Evolutionary conservation across 2,797 vertebrate genomes (phyloP), one percentile per base, ranked within the genome.

Genomic region (Pitangus sulphuratus): DNA sequence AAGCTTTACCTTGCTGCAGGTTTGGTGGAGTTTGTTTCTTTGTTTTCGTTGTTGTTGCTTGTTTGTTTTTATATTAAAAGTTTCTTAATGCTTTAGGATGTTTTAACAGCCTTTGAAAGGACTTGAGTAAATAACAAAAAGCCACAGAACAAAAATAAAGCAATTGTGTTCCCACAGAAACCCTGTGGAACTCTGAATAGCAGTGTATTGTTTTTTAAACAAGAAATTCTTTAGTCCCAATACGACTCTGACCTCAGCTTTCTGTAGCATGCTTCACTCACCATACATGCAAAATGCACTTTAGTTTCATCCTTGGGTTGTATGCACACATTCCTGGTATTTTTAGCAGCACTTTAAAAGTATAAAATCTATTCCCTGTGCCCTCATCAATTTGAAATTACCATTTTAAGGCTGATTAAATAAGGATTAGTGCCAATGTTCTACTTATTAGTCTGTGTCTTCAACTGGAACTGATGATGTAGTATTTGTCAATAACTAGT

Each of bases 361-460:
- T 97, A 98, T 95, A 97, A 98, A 98, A 98, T 98, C 92, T 98
- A 98, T 98, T 98, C 97, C 98, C 98, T 96, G 86, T 97, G 96
- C 97, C 97, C 97, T 98, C 97, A 98, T 98, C 97, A 98, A 98
- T 98, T 98, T 97, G 94, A 98, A 98, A 98, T 98, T 98, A 97
- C 98, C 98, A 98, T 98, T 98, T 98, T 98, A 98, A 98, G 98
- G 97, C 97, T 98, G 98, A 98, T 98, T 98, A 98, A 98, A 98
- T 98, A 97, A 97, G 97, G 97, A 98, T 98, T 98, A 98, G 98
- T 97, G 97, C 96, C 97, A 98, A 98, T 98, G 98, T 98, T 98
- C 97, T 97, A 98, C 98, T 98, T 98, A 98, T 98, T 98, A 98
- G 98, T 97, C 97, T 97, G 98, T 97, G 97, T 97, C 95, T 97